Base-by-base conservation (phyloP, 37 sponge, comb jelly and placozoan genomes). In the Ephydatia muelleri region DNA sequence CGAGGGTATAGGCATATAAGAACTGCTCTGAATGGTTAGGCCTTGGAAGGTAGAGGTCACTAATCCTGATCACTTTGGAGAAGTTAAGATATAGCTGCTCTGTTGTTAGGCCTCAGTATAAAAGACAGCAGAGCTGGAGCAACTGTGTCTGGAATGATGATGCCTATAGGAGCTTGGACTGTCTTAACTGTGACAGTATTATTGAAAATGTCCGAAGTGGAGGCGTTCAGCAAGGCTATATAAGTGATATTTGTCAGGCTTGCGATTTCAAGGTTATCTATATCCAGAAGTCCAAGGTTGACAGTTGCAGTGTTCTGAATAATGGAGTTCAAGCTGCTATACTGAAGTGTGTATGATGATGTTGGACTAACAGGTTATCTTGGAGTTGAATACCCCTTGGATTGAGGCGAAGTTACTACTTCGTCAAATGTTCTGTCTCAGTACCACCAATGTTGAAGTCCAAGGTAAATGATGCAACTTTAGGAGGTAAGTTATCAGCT, bases 361-460 rank as follows among this genome's bases (percentile, higher is more conserved):
- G 85, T 76, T 34, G 90, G 77, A 67, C 65, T 65, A 0, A 35
- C 48, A 13, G 74, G 35, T 76, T 65, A 72, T 92, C 84, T 64
- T 86, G 81, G 9, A 96, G 67, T 16, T 73, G 67, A n/a, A 88
- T 48, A 16, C 75, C 84, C 29, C 80, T 85, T 2, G 84, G 69
- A 31, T 76, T 71, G 31, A 92, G n/a, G 64, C 19, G 31, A 43
- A 23, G 64, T 2, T 0, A 96, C 73, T 16, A 64, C 38, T 66
- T 96, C 96, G 85, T 96, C 91, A 88, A 96, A 96, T 1, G 96
- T 96, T 22, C 92, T 68, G 26, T n/a, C 48, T 69, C 40, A 96
- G 75, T 25, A 47, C n/a, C 29, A 25, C 83, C 83, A 34, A 30
- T 65, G 65, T 89, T 92, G 23, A 96, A 70, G 76, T 96, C 93